Conservation (phyloP, 2,113 vertebrate species). For the Pteronura brasiliensis region DNA sequence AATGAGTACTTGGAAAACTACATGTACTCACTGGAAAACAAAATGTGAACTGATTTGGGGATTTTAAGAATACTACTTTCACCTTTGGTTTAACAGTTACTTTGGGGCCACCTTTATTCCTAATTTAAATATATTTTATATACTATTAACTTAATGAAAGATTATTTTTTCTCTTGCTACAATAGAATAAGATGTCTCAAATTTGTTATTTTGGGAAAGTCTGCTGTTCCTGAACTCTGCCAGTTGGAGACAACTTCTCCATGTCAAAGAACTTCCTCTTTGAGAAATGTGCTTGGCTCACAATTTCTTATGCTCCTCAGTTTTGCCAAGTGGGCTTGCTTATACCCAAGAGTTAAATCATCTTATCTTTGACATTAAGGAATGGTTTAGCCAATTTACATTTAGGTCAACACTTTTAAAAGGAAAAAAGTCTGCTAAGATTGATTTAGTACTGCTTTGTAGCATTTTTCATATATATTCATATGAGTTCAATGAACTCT, state of each 20-base stretch:
- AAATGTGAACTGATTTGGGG: not conserved
- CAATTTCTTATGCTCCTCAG: not conserved
- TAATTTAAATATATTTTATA: not conserved
- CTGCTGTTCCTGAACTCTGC: constrained; percentile 40
- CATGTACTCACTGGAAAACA: not conserved
- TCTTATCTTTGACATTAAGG: constrained; percentile 54
- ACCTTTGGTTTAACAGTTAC: not conserved
- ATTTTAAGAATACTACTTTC: constrained; percentile 28
- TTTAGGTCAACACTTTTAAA: constrained; percentile 43
- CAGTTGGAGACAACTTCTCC: constrained; percentile 51
- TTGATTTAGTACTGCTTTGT: constrained; percentile 33
- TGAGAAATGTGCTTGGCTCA: constrained; percentile 50
- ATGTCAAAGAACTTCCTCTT: constrained; percentile 49
- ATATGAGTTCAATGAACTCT: constrained; percentile 31
- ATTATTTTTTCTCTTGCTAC: not conserved
- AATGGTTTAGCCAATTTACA: constrained; percentile 45
- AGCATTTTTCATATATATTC: constrained; percentile 20
- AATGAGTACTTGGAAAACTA: constrained; percentile 8
- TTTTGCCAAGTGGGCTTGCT: constrained; percentile 47
- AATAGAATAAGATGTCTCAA: constrained; percentile 38
- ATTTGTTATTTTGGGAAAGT: constrained; percentile 54
- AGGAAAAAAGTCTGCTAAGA: not conserved
- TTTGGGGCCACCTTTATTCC: not conserved
- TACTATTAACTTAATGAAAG: constrained; percentile 11
- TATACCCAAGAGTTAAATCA: constrained; percentile 55